These are phyloP conservation scores for Lanistes nyassanus DNA, from an alignment of 1,140 invertebrate genomes.

Conservation along the genomic window DNA sequence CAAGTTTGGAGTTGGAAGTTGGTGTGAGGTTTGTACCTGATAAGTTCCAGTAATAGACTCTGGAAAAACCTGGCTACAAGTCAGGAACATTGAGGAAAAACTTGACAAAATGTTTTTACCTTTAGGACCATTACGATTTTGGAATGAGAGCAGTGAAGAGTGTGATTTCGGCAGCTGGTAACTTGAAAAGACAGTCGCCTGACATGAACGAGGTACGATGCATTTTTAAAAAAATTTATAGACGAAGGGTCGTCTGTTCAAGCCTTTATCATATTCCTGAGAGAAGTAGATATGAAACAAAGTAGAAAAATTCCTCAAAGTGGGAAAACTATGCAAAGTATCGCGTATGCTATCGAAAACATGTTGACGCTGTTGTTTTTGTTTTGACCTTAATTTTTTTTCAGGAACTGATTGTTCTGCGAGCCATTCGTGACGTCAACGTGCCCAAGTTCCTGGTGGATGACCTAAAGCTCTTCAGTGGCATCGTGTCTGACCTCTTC, in stretches of 20 bases:
- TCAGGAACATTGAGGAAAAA: no score
- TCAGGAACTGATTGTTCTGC: conserved; percentile 65
- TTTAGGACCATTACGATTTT: conserved; percentile 68
- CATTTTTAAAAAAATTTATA: no score
- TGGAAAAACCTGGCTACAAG: no score
- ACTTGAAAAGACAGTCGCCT: conserved; percentile 66
- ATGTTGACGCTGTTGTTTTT: not conserved
- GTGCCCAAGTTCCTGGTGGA: conserved; percentile 69
- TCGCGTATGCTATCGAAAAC: not conserved
- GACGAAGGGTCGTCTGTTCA: no score
- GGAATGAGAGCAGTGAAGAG: conserved; percentile 69
- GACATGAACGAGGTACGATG: conserved; percentile 66
- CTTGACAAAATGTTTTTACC: not conserved
- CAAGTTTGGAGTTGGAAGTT: no score
- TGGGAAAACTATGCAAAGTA: not conserved
- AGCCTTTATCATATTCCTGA: no score
- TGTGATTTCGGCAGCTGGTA: conserved; percentile 68
- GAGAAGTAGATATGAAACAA: no score
- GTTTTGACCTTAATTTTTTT: not conserved
- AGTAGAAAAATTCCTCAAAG: no score
- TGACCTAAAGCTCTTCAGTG: conserved; percentile 68
- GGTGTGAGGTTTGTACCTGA: no score
- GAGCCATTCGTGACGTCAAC: conserved; percentile 69
- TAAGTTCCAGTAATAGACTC: no score
- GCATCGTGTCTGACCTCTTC: conserved; percentile 68